Evolutionary conservation across 2,797 vertebrate genomes (phyloP).

Genomic region (Enoplosus armatus): DNA sequence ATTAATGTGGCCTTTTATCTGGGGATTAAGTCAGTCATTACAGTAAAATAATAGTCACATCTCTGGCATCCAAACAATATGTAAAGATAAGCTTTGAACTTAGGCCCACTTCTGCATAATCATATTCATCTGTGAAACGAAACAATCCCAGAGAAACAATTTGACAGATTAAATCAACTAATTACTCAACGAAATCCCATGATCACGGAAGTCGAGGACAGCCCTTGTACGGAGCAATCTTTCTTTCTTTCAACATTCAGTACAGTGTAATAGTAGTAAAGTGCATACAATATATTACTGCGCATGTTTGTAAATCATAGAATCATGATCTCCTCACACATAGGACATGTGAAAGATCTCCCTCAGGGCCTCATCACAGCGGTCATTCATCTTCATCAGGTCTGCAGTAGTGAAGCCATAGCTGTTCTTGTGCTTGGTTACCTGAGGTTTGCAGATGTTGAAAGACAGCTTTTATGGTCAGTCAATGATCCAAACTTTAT

Average conservation of each 20-base stretch:
- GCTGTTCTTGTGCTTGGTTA: constrained; percentile 92
- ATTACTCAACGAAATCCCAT: background rate
- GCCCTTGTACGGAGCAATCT: background rate
- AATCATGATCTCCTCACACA: constrained; percentile 86
- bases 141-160: constrained; percentile 4
- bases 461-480: constrained; percentile 14
- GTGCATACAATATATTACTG: background rate
- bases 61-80: constrained; percentile 4
- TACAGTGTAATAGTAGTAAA: background rate
- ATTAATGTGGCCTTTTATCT: background rate
- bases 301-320: constrained; percentile 24
- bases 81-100: background rate
- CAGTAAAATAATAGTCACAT: constrained; percentile 4
- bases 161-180: background rate
- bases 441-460: constrained; percentile 76
- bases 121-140: background rate
- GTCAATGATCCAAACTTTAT: background rate
- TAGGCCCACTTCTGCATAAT: background rate
- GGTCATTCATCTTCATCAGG: constrained; percentile 98
- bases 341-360: constrained; percentile 99
- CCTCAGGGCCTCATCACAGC: constrained; percentile 94
- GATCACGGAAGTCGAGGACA: background rate
- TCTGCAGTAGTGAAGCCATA: constrained; percentile 94
- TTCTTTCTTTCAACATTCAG: background rate
- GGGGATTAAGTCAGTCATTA: background rate